Base-by-base conservation (phyloP, 2,797 vertebrate genomes). In the Acestrorhynchus altus region DNA sequence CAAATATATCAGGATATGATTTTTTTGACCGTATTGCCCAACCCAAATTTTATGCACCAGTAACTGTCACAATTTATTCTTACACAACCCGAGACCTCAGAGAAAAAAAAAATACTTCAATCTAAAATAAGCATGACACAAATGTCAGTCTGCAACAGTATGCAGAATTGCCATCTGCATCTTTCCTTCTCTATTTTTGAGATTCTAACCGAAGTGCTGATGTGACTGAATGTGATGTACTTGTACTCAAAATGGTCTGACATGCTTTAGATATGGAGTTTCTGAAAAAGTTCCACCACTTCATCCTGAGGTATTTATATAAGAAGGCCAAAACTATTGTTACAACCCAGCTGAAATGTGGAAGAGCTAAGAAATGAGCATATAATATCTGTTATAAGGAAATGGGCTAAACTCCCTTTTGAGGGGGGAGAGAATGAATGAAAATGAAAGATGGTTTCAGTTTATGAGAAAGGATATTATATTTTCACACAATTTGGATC, bases 221-320 rank as follows among this genome's bases (percentile, higher is more conserved):
- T 6, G 0, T 39, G 60, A 12, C 60, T 65, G 42, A 44, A 42
- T 31, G 28, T 16, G 7, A 51, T 44, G 18, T 22, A 15, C 22
- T 1, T 15, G n/a, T 70, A 20, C 46, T 26, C n/a, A 52, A 8
- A 24, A 64, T 46, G 74, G 56, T 49, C 15, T 56, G 26, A 40
- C 15, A 15, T n/a, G n/a, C 11, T 66, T 44, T 20, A 54, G 15
- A 26, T n/a, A 35, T 68, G 10, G 8, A 70, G 57, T 1, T 39
- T 31, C 24, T 26, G n/a, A 9, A 72, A 66, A 72, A 56, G 24
- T 63, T 56, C 59, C 18, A 13, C 5, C 4, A 67, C 42, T 73
- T 78, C 68, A 51, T 72, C 40, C 51, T 72, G 49, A 60, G n/a
- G 69, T 72, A 51, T 65, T 66, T 22, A 49, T 35, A 57, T 67